Evolutionary conservation across 2,888 invertebrate genomes (phyloP), one percentile per base, ranked within the genome.

Genomic region (Mythimna vitellina): DNA sequence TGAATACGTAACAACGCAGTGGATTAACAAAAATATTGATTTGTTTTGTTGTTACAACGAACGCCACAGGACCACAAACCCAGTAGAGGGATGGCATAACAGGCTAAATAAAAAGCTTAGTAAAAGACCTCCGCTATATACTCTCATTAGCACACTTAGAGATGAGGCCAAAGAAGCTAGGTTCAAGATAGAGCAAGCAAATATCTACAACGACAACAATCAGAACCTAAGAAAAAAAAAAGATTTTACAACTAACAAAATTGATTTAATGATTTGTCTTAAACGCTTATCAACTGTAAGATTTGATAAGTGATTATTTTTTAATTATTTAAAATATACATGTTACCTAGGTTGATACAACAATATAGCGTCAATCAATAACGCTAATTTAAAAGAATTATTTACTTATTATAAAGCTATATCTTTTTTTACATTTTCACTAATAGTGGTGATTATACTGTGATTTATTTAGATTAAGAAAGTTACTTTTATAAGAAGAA

Each of bases 51-150:
- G 65, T 71, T 65, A 71, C 71, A 71, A 71, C 35, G 66, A 71
- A 71, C 71, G 71, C 58, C 71, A 71, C 71, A 71, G 61, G 46
- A 71, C 66, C 57, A 71, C 66, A 60, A 71, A 71, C 61, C 62
- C 71, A 72, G 71, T 72, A 66, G 71, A 72, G 71, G 66, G 71
- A 66, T 66, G 66, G 71, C 71, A 71, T 66, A 71, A 71, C 66
- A 71, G 61, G 54, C 56, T 72, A 61, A 72, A 66, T 62, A 69
- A 69, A 69, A 69, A 69, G 69, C 69, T 63, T 69, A 69, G 63
- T 69, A 63, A 69, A 65, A 65, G 66, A 72, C 72, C 66, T 65
- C 71, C 66, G 62, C 61, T 72, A 72, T 66, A 71, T 72, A 71
- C 66, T 66, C 61, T 71, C 71, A 71, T 66, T 60, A 71, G 71